Percentiles rank a stretch among this genome's conserved stretches.
Evolutionary conservation across 53 echinoderm and acorn worm species (phyloP).

Genomic region (Crossaster papposus): DNA sequence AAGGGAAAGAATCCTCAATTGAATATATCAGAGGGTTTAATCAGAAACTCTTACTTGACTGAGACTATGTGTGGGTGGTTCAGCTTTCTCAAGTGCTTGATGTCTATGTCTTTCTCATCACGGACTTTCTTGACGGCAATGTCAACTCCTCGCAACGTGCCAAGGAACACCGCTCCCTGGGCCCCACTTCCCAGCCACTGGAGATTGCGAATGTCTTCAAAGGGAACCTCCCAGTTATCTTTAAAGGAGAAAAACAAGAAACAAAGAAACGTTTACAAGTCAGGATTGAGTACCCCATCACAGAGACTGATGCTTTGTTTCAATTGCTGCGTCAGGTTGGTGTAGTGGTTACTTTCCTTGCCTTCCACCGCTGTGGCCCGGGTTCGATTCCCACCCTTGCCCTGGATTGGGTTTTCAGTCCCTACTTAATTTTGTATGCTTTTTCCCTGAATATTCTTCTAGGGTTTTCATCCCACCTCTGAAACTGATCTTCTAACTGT

Average conservation of each 20-base stretch:
- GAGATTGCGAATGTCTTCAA: slow-evolving; percentile 93
- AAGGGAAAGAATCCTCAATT: not conserved
- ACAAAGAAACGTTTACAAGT: not conserved
- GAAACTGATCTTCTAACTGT: no score
- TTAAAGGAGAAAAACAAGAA: not conserved
- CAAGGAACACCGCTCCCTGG: slow-evolving; percentile 97
- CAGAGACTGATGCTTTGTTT: no score
- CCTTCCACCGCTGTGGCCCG: no score
- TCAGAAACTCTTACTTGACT: slow-evolving; percentile 79
- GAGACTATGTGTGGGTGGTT: slow-evolving; percentile 95
- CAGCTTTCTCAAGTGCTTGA: slow-evolving; percentile 94
- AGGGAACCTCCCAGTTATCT: slow-evolving; percentile 99
- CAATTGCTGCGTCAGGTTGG: no score
- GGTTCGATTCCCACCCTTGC: no score
- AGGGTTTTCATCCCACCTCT: no score
- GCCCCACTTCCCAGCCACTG: slow-evolving; percentile 99
- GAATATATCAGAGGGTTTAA: not conserved
- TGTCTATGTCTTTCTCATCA: slow-evolving; percentile 94
- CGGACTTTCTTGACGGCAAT: slow-evolving; percentile 96
- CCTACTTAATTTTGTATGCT: no score
- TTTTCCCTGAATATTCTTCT: no score
- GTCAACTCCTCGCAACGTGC: slow-evolving; percentile 69
- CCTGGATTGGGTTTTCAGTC: no score
- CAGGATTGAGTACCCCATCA: not conserved
- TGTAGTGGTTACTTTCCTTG: no score